These are phyloP conservation scores for Malaclemys terrapin DNA, from an alignment of 2,113 vertebrate species.

Conservation along the genomic window DNA sequence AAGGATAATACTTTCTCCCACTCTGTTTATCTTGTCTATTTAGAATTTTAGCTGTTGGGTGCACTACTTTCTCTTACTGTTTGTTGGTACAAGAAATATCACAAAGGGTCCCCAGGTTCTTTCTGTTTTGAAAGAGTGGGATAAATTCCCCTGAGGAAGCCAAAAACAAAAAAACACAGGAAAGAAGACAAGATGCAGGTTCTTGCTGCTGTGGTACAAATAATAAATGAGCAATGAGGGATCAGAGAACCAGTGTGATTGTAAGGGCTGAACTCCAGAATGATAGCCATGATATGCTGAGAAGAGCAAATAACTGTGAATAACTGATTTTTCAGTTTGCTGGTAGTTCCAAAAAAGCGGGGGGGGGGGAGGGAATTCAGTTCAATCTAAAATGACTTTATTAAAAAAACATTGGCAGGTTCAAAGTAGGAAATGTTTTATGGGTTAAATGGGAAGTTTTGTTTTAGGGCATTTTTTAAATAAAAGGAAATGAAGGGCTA, in stretches of 20 bases:
- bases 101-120: no score
- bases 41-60: background rate
- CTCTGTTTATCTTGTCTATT: background rate
- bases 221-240: background rate
- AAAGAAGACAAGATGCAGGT: background rate
- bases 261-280: background rate
- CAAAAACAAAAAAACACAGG: background rate
- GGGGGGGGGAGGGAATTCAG: background rate
- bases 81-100: background rate
- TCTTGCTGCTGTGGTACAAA: background rate
- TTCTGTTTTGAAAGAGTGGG: background rate
- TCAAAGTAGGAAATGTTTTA: background rate
- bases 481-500: background rate
- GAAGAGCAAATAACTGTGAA: background rate
- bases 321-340: background rate
- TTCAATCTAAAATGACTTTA: background rate
- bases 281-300: background rate
- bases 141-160: background rate
- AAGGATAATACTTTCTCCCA: background rate
- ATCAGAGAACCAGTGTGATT: background rate
- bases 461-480: background rate
- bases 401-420: background rate
- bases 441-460: background rate
- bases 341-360: background rate
- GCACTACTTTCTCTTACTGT: background rate